Conservation (phyloP, 2,113 vertebrate species). For the Cromileptes altivelis region DNA sequence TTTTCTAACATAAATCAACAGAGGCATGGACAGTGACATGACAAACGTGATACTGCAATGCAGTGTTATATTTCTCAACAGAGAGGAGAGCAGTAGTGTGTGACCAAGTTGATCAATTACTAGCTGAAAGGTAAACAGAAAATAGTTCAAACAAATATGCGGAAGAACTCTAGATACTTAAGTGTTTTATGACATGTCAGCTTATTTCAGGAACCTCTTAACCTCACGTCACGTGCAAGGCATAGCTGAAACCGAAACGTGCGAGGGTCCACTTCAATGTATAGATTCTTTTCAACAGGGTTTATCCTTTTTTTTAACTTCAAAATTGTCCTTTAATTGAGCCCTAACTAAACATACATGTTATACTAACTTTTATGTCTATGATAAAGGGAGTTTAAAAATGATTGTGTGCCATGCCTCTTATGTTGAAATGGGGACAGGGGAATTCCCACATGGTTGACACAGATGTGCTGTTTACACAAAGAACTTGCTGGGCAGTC, state of each 20-base stretch:
- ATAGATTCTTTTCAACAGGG: neutral
- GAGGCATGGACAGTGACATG: constrained; percentile 14
- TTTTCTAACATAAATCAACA: constrained; percentile 46
- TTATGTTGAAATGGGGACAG: neutral
- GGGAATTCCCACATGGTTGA: constrained; percentile 48
- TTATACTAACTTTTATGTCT: neutral
- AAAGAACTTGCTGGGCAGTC: neutral
- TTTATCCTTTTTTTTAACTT: neutral
- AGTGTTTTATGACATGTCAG: constrained; percentile 58
- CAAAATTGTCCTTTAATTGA: neutral
- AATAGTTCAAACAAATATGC: neutral
- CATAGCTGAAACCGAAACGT: constrained; percentile 19
- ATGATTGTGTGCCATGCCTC: neutral
- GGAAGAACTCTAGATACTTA: neutral
- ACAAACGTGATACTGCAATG: neutral
- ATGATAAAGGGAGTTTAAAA: constrained; percentile 14
- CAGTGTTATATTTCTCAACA: neutral
- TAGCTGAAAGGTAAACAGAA: neutral
- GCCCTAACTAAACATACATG: neutral
- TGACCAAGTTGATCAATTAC: neutral
- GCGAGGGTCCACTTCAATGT: constrained; percentile 5
- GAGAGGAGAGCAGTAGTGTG: neutral
- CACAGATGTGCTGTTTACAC: constrained; percentile 36
- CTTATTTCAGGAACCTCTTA: constrained; percentile 51
- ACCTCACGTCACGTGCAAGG: constrained; percentile 36